Conservation (phyloP, 1,140 invertebrate species). For the Chionoecetes opilio region DNA sequence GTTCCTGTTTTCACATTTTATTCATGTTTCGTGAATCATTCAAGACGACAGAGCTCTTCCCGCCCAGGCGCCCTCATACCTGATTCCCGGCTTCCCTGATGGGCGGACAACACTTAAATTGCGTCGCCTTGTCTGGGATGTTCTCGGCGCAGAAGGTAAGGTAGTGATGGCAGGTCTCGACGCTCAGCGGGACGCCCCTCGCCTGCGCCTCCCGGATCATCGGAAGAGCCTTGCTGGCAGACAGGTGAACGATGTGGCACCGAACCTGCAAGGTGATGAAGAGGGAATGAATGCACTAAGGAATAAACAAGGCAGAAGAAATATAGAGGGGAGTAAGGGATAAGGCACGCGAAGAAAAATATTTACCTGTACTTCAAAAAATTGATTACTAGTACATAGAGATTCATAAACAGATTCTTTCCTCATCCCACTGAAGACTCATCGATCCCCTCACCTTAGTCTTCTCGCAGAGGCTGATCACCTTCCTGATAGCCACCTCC, state of each 20-base stretch:
- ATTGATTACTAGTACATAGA: too few species aligned
- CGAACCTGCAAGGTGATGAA: conserved; percentile 83
- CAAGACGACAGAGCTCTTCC: neutral
- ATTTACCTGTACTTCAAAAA: too few species aligned
- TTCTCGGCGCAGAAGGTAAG: conserved; percentile 87
- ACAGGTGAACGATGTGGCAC: conserved; percentile 90
- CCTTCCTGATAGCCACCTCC: conserved; percentile 86
- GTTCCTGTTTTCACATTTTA: neutral
- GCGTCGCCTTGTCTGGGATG: conserved; percentile 87
- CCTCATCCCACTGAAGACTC: too few species aligned
- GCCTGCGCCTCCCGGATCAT: conserved; percentile 84
- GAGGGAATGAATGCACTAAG: too few species aligned
- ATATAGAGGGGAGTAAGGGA: too few species aligned
- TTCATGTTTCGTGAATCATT: too few species aligned
- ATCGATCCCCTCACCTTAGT: conserved; percentile 85
- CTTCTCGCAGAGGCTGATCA: conserved; percentile 86
- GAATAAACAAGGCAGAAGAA: too few species aligned
- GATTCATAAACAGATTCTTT: too few species aligned
- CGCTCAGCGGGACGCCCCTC: conserved; percentile 85
- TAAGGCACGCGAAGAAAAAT: too few species aligned
- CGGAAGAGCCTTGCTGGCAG: conserved; percentile 86
- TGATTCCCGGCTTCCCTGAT: conserved; percentile 87
- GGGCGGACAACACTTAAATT: conserved; percentile 90
- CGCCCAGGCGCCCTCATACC: conserved; percentile 82
- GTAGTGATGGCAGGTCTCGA: conserved; percentile 91